Conservation (phyloP, 2,113 vertebrate species). For the Pycnonotus jocosus region DNA sequence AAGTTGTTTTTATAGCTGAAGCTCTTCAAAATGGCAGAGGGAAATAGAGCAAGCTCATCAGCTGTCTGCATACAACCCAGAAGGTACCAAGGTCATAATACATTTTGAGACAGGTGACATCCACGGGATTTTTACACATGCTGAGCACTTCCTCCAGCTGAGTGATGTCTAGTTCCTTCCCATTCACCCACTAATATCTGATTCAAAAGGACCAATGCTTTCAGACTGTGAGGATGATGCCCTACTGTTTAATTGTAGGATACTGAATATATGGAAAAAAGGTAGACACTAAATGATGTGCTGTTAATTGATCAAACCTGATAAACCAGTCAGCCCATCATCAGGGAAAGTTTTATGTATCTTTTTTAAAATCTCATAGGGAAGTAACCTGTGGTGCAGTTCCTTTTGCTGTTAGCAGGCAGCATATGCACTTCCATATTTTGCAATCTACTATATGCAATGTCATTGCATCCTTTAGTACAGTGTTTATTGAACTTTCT, state of each 20-base stretch:
- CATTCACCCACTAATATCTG: neutral
- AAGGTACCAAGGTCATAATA: neutral
- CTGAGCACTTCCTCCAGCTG: neutral
- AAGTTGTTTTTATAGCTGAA: neutral
- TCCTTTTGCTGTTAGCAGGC: neutral
- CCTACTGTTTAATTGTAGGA: neutral
- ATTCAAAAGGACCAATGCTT: neutral
- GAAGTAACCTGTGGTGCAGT: neutral
- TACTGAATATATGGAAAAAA: neutral
- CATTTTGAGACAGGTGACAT: neutral
- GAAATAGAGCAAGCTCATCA: neutral
- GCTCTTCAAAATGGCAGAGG: neutral
- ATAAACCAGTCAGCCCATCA: neutral
- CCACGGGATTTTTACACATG: neutral
- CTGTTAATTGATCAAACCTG: neutral
- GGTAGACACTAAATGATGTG: neutral
- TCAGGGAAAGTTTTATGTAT: neutral
- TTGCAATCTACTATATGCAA: neutral
- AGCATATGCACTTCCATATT: neutral
- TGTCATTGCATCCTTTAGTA: neutral
- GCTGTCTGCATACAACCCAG: neutral
- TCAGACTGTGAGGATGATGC: neutral
- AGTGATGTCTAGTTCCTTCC: neutral
- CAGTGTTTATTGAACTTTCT: neutral
- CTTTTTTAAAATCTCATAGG: neutral